These are phyloP conservation scores for Ibidorhyncha struthersii DNA, from an alignment of 2,113 vertebrate species.

Conservation along the genomic window DNA sequence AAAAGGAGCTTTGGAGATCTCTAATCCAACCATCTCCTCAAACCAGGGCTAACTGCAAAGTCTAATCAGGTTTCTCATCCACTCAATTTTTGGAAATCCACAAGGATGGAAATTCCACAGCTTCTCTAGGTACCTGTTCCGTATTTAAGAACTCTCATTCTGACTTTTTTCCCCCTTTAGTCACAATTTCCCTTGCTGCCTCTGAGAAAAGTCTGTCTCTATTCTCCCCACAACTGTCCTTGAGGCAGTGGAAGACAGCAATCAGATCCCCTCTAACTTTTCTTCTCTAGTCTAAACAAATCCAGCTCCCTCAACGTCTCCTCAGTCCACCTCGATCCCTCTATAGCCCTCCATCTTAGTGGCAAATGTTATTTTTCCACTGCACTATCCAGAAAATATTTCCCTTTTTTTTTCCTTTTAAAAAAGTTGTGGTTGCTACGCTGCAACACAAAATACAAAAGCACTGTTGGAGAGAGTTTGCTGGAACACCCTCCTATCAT, in stretches of 20 bases:
- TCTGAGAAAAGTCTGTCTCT: background rate
- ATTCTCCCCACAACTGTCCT: background rate
- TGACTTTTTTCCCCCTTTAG: rapidly evolving
- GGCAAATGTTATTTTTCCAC: background rate
- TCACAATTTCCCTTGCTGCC: background rate
- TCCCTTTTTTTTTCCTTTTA: background rate
- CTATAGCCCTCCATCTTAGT: background rate
- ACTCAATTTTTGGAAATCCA: background rate
- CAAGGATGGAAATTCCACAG: background rate
- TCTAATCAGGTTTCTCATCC: background rate
- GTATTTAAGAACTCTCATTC: background rate
- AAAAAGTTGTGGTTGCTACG: background rate
- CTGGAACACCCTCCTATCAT: background rate
- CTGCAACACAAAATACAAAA: background rate
- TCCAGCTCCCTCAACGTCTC: background rate
- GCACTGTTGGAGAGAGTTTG: background rate
- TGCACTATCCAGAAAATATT: background rate
- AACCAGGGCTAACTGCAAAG: background rate
- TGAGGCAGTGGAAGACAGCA: background rate
- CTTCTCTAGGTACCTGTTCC: background rate
- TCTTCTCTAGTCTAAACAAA: background rate
- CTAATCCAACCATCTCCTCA: background rate
- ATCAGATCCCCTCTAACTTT: background rate
- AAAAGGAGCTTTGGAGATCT: background rate
- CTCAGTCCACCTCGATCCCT: background rate